These are phyloP conservation scores for Pseudorhombus dupliciocellatus DNA, from an alignment of 2,113 vertebrate species.

Conservation along the genomic window DNA sequence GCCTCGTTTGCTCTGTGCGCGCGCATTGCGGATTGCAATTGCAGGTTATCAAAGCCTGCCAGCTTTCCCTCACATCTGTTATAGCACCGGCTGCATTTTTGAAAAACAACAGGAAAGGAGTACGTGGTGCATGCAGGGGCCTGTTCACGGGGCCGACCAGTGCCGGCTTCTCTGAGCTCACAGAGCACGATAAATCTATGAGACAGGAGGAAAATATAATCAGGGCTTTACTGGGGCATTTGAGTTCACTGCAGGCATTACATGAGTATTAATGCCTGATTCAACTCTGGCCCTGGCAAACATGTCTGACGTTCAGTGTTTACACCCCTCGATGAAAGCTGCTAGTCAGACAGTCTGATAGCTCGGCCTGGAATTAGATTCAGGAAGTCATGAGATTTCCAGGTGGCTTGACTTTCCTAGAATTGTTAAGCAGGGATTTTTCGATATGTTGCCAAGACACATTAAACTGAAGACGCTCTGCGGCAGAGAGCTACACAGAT, in stretches of 20 bases:
- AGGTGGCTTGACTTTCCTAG: slow-evolving; percentile 77
- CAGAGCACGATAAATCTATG: slow-evolving; percentile 48
- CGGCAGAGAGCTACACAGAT: slow-evolving; percentile 41
- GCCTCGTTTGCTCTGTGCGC: slow-evolving; percentile 40
- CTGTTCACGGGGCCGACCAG: slow-evolving; percentile 28
- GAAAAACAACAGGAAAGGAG: slow-evolving; percentile 53
- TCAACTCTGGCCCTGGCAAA: slow-evolving; percentile 66
- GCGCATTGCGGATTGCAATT: slow-evolving; percentile 44
- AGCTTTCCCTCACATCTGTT: slow-evolving; percentile 36
- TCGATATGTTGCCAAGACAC: slow-evolving; percentile 61
- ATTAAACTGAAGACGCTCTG: slow-evolving; percentile 45
- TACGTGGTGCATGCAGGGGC: slow-evolving; percentile 14
- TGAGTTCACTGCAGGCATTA: slow-evolving; percentile 69
- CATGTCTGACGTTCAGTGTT: slow-evolving; percentile 66
- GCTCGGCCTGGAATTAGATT: slow-evolving; percentile 69
- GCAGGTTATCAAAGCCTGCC: slow-evolving; percentile 44
- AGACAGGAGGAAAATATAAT: slow-evolving; percentile 66
- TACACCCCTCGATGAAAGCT: slow-evolving; percentile 70
- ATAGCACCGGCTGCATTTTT: slow-evolving; percentile 47
- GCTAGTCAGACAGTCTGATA: slow-evolving; percentile 72
- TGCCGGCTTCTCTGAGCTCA: slow-evolving; percentile 46
- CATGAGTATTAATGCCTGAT: slow-evolving; percentile 72
- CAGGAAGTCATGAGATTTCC: slow-evolving; percentile 79
- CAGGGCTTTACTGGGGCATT: slow-evolving; percentile 60
- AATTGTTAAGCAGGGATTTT: slow-evolving; percentile 76